Evolutionary conservation across 2,888 invertebrate species (phyloP).

Genomic region (Brachyopa scutellaris): DNA sequence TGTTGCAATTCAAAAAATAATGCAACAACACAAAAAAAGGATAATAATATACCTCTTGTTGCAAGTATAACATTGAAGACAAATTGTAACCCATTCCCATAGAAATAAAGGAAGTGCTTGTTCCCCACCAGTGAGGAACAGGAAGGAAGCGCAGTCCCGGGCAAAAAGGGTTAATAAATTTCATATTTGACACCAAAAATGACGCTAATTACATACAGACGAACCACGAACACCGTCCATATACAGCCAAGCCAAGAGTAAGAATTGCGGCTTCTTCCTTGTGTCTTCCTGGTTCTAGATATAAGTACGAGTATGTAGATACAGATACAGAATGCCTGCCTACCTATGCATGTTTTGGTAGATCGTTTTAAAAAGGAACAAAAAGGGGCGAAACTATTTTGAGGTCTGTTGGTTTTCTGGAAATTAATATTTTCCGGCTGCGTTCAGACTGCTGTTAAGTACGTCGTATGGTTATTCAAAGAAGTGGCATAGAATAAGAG

Average conservation of each 20-base stretch:
- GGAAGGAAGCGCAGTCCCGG: slow-evolving; percentile 49
- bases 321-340: not conserved
- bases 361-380: not conserved
- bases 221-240: not conserved
- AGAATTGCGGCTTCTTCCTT: slow-evolving; percentile 3
- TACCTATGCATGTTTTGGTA: slow-evolving; percentile 2
- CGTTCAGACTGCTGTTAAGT: slow-evolving; percentile 2
- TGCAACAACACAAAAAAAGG: slow-evolving; percentile 6
- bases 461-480: slow-evolving; percentile 5
- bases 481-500: not conserved
- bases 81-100: slow-evolving; percentile 36
- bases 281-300: slow-evolving; percentile 5
- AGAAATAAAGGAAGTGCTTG: not conserved
- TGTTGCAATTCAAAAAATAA: slow-evolving; percentile 2
- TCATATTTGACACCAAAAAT: slow-evolving; percentile 63
- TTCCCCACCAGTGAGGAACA: slow-evolving; percentile 12
- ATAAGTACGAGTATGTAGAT: no score
- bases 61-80: slow-evolving; percentile 28
- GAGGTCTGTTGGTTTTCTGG: slow-evolving; percentile 66
- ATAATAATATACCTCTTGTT: slow-evolving; percentile 50
- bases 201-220: slow-evolving; percentile 54
- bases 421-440: slow-evolving; percentile 65
- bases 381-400: slow-evolving; percentile 56
- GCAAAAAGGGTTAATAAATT: slow-evolving; percentile 64
- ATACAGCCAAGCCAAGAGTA: slow-evolving; percentile 9